Conservation (phyloP, 2,113 vertebrate genomes). For the Ptilonorhynchus violaceus region DNA sequence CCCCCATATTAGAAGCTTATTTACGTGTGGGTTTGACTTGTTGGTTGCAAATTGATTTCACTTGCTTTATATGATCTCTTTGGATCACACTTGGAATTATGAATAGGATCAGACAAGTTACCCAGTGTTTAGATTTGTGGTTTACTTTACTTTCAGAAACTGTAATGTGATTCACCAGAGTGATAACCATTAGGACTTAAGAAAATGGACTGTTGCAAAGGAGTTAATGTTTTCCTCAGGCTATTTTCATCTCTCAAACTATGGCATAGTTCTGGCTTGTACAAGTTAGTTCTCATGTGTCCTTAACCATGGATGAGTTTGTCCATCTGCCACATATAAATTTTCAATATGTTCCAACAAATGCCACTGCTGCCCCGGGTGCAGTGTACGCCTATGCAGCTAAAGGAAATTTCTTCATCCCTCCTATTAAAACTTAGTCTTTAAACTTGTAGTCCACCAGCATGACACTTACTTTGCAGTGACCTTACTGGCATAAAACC, state of each 20-base stretch:
- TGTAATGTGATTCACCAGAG: neutral
- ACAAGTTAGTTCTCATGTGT: neutral
- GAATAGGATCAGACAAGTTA: neutral
- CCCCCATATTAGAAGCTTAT: neutral
- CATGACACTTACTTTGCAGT: neutral
- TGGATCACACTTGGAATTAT: neutral
- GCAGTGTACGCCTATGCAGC: neutral
- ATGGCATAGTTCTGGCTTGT: neutral
- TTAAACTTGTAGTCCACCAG: neutral
- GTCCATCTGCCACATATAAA: neutral
- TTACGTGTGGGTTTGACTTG: neutral
- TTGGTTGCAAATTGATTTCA: neutral
- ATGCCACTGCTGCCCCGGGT: neutral
- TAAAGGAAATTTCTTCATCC: neutral
- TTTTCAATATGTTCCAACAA: slow-evolving; percentile 42
- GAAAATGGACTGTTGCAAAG: neutral
- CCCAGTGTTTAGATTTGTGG: neutral
- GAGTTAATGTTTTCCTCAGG: neutral
- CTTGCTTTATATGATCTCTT: neutral
- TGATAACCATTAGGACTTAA: neutral
- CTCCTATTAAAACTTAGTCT: neutral
- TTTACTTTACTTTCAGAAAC: neutral
- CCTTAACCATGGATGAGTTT: neutral
- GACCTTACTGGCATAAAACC: neutral
- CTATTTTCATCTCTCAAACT: neutral